Conservation (phyloP, 2,797 vertebrate species). For the Poeciliopsis presidionis region DNA sequence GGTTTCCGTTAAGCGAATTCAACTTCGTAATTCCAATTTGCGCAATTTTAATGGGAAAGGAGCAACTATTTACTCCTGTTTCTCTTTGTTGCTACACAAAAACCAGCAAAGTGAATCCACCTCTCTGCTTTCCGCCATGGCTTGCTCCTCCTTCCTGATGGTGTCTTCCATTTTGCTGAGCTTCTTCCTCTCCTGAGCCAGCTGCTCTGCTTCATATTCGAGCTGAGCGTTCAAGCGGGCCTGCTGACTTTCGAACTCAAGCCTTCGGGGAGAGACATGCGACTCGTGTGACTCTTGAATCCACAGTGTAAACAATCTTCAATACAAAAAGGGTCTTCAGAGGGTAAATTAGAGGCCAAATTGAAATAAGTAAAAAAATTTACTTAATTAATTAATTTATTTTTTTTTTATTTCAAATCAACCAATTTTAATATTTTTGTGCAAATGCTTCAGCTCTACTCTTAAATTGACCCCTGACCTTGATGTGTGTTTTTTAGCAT, state of each 20-base stretch:
- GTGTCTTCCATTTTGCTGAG: slow-evolving; percentile 74
- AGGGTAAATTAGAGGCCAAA: not conserved
- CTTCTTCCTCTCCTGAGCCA: slow-evolving; percentile 80
- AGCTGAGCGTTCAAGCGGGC: slow-evolving; percentile 83
- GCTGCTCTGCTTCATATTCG: slow-evolving; percentile 84
- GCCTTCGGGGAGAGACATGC: slow-evolving; percentile 67
- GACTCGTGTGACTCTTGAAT: not conserved
- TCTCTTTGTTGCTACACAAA: not conserved
- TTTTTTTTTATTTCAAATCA: not conserved
- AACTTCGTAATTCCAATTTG: too few species aligned
- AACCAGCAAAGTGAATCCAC: slow-evolving; percentile 56
- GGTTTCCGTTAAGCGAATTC: too few species aligned
- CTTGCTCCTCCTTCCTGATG: slow-evolving; percentile 75
- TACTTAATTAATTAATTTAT: too few species aligned
- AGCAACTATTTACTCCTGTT: not conserved
- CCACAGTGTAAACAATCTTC: not conserved
- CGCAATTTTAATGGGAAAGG: too few species aligned
- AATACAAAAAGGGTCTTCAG: not conserved
- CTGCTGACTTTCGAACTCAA: slow-evolving; percentile 91
- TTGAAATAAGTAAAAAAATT: not conserved
- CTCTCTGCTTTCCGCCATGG: slow-evolving; percentile 75
- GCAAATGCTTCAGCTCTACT: not conserved
- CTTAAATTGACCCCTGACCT: not conserved
- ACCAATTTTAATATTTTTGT: not conserved
- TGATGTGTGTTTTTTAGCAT: not conserved